Evolutionary conservation across 2,113 vertebrate genomes (phyloP).

Genomic region (Ciconia stormi): DNA sequence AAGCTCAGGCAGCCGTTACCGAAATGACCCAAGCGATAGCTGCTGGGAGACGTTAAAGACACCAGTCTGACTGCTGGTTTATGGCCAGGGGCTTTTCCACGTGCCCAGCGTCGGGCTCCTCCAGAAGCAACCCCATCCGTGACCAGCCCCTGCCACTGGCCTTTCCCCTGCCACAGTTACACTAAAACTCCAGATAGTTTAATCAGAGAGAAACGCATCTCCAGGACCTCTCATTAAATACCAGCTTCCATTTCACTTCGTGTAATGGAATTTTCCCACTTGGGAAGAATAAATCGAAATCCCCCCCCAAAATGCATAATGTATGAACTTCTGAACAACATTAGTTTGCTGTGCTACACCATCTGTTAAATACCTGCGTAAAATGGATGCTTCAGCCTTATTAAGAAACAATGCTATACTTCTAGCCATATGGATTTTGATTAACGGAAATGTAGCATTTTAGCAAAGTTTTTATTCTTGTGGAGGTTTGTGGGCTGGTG

Average conservation of each 20-base stretch:
- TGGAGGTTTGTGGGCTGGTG: background rate
- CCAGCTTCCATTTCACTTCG: background rate
- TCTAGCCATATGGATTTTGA: conserved; percentile 35
- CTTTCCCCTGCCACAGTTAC: background rate
- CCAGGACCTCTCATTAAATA: background rate
- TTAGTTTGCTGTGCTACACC: conserved; percentile 33
- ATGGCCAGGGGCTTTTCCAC: background rate
- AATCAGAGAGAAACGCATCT: background rate
- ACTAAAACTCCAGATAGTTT: background rate
- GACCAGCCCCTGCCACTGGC: background rate
- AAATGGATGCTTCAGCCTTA: conserved; percentile 60
- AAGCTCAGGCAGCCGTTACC: background rate
- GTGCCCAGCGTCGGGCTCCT: background rate
- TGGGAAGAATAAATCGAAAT: conserved; percentile 48
- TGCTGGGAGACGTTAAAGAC: background rate
- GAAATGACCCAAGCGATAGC: background rate
- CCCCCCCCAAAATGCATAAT: conserved; percentile 32
- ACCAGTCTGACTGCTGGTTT: background rate
- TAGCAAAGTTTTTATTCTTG: background rate
- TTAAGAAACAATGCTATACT: conserved; percentile 18
- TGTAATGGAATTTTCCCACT: conserved; percentile 54
- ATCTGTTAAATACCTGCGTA: conserved; percentile 72
- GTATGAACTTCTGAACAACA: conserved; percentile 51
- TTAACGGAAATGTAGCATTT: conserved; percentile 23
- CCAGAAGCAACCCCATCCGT: background rate